Conservation (phyloP, 2,797 vertebrate genomes). For the Acridotheres tristis region DNA sequence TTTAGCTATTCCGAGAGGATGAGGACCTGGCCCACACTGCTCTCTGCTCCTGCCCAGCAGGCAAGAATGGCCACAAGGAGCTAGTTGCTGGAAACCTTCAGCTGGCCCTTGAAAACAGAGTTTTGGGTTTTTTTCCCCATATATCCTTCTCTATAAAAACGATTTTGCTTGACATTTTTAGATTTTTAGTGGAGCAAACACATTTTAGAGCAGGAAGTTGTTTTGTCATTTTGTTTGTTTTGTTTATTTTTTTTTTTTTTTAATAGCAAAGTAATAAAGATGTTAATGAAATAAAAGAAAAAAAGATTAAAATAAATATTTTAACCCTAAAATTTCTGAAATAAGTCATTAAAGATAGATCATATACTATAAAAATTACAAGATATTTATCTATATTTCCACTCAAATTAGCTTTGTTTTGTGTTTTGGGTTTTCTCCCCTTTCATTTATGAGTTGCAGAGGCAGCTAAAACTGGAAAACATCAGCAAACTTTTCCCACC, state of each 20-base stretch:
- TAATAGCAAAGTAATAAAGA: neutral
- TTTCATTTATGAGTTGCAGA: neutral
- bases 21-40: accelerated
- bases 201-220: neutral
- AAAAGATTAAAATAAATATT: accelerated
- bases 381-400: neutral
- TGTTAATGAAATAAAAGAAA: neutral
- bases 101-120: neutral
- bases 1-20: neutral
- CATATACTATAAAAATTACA: neutral
- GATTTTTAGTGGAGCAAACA: neutral
- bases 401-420: neutral
- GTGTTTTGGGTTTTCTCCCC: accelerated
- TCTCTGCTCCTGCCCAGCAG: neutral
- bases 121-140: accelerated
- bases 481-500: neutral
- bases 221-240: neutral
- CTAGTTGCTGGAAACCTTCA: neutral
- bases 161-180: neutral
- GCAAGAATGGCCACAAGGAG: accelerated
- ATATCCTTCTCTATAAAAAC: neutral
- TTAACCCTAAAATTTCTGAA: neutral
- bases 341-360: neutral
- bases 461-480: neutral
- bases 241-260: neutral